Evolutionary conservation across 1,140 invertebrate genomes (phyloP).

Genomic region (Nylanderia fulva): DNA sequence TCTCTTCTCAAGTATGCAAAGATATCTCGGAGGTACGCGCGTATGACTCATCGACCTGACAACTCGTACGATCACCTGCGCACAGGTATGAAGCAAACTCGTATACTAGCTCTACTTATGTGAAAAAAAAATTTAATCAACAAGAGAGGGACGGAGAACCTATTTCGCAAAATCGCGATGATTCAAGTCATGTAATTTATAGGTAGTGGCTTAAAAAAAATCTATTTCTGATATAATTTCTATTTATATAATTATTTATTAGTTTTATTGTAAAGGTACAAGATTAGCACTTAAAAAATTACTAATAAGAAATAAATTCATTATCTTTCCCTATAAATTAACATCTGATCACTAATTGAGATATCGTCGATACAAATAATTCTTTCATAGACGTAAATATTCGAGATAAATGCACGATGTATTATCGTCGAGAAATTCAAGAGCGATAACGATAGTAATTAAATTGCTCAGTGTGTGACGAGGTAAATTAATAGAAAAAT

Average conservation of each 20-base stretch:
- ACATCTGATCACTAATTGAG: neutral
- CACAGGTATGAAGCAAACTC: slow-evolving; percentile 18
- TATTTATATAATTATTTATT: neutral
- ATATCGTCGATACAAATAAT: neutral
- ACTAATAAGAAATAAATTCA: too few species aligned
- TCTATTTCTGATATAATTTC: neutral
- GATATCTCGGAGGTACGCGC: slow-evolving; percentile 36
- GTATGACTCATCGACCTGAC: slow-evolving; percentile 63
- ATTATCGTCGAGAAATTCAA: neutral
- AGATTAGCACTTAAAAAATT: neutral
- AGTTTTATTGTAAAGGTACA: neutral
- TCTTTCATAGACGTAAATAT: neutral
- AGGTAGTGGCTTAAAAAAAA: neutral
- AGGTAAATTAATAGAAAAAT: slow-evolving; percentile 47
- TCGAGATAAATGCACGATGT: slow-evolving; percentile 3
- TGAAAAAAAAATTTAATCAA: neutral
- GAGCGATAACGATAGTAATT: neutral
- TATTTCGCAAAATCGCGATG: neutral
- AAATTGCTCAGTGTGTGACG: neutral
- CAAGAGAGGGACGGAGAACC: neutral
- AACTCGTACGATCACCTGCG: slow-evolving; percentile 33
- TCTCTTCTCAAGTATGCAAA: slow-evolving; percentile 24
- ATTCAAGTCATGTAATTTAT: neutral
- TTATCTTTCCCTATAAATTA: neutral
- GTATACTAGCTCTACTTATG: neutral